Percentiles rank a stretch among this genome's conserved stretches.
Evolutionary conservation across 2,797 vertebrate genomes (phyloP).

Genomic region (Liparis tanakae): DNA sequence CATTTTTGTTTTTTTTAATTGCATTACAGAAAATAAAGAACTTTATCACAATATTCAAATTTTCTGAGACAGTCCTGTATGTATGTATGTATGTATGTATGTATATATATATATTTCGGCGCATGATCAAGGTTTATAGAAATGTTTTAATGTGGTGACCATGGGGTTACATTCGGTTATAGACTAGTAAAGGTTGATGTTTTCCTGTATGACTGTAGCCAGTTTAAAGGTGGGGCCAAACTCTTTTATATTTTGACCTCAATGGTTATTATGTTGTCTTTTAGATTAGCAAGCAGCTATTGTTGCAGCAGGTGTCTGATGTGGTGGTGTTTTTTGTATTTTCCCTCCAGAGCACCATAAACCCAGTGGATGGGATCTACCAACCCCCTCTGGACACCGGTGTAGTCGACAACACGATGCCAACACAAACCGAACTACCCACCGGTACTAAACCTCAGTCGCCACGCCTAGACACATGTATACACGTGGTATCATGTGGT

Average conservation of each 20-base stretch:
- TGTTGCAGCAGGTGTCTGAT: conserved; percentile 5
- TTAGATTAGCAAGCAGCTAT: conserved; percentile 33
- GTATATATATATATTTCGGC: no score
- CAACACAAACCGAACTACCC: conserved; percentile 93
- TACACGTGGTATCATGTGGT: not conserved
- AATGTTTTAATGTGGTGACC: conserved; percentile 6
- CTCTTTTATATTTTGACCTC: not conserved
- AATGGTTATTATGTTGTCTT: not conserved
- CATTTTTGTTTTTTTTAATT: no score
- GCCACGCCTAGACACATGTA: not conserved
- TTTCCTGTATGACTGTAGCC: not conserved
- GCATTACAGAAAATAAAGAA: no score
- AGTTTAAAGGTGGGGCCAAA: not conserved
- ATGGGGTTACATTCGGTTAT: not conserved
- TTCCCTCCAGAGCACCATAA: conserved; percentile 93
- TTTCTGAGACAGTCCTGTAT: no score
- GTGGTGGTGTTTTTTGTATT: conserved; percentile 23
- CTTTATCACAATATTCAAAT: no score
- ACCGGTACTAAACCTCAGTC: conserved; percentile 85
- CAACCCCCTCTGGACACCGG: conserved; percentile 91
- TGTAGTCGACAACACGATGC: conserved; percentile 91
- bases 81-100: no score
- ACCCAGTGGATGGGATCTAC: conserved; percentile 97
- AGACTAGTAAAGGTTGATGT: not conserved
- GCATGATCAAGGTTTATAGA: not conserved